Base-by-base conservation (phyloP, 2,888 invertebrate species). In the Chalcis sispes region DNA sequence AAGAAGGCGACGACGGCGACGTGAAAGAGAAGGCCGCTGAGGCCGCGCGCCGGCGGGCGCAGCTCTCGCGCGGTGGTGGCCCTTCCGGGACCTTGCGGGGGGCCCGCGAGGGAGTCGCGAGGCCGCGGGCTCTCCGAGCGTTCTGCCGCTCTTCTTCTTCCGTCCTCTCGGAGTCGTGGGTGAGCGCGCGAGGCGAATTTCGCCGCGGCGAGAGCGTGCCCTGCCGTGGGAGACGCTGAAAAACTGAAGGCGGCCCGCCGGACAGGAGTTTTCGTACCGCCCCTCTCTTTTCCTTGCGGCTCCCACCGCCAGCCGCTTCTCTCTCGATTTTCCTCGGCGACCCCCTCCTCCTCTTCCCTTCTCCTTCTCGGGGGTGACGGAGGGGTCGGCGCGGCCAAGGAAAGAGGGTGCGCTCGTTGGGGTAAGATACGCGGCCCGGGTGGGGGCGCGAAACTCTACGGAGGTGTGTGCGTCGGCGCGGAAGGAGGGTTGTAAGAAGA, bases 401-500 rank as follows among this genome's bases (percentile, higher is more conserved):
- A 75, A 70, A 75, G 71, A 65, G 75, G 65, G 48, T n/a, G 52
- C 4, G 52, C 42, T 29, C 32, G 20, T 36, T 56, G 72, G 72
- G 73, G 72, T 77, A 77, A 77, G 77, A 70, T 50, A 46, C 58
- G 70, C 42, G 50, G 40, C n/a, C n/a, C n/a, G 65, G 71, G 52
- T 61, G 52, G 54, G 25, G 10, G 32, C 10, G 81, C 74, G 81
- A 13, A 71, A 74, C 78, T n/a, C n/a, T n/a, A n/a, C 77, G 79
- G 80, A 81, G 81, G 81, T 81, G 84, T 59, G 78, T 78, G 81
- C 77, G 76, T 80, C 81, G 78, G 82, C 80, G 80, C 77, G 77
- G 80, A 83, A 83, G 82, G 81, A 82, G 82, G 81, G 80, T 77
- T 78, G 81, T 82, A 83, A 83, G 82, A 81, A 82, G 80, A 80